Percentiles rank a stretch among this genome's conserved stretches.
phyloP scores from a whole-genome alignment of 2,888 invertebrate genomes.

The Steinernema carpocapsae region DNA sequence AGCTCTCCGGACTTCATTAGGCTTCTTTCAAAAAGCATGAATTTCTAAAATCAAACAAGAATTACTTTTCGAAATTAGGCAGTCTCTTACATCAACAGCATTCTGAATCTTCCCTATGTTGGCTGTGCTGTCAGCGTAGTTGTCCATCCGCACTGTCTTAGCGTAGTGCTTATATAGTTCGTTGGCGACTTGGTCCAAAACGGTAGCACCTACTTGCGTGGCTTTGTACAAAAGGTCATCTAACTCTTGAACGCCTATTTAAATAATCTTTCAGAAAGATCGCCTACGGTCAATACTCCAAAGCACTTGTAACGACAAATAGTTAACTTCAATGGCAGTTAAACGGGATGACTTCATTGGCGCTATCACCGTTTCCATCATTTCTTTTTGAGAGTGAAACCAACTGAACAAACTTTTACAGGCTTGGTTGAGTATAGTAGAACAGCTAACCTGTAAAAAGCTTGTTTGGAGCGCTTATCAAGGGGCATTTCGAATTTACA shows the following conservation, averaged over 20 bases:
- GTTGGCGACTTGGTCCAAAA: not conserved
- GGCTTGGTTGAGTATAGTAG: not conserved
- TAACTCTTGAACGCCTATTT: not conserved
- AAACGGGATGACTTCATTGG: not conserved
- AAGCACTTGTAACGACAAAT: not conserved
- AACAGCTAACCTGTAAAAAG: not conserved
- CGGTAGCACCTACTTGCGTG: not conserved
- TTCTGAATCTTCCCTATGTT: not conserved
- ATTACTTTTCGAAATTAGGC: not conserved
- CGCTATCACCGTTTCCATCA: not conserved
- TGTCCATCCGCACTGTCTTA: not conserved
- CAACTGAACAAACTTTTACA: not conserved
- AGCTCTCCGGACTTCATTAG: not conserved
- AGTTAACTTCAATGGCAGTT: not conserved
- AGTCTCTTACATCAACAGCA: not conserved
- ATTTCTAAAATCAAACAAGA: not conserved
- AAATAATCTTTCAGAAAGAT: not conserved
- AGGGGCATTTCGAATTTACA: not conserved
- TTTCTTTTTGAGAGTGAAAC: not conserved
- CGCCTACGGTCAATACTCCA: not conserved
- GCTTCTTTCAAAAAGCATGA: not conserved
- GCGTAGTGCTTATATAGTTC: not conserved
- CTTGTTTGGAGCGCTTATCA: not conserved
- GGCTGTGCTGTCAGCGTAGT: not conserved
- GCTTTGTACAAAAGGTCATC: not conserved